A percentile compares a stretch with the other conserved stretches of the same genome.
Conservation (phyloP, 2,888 invertebrate species). For the Chymomyza procnemis region DNA sequence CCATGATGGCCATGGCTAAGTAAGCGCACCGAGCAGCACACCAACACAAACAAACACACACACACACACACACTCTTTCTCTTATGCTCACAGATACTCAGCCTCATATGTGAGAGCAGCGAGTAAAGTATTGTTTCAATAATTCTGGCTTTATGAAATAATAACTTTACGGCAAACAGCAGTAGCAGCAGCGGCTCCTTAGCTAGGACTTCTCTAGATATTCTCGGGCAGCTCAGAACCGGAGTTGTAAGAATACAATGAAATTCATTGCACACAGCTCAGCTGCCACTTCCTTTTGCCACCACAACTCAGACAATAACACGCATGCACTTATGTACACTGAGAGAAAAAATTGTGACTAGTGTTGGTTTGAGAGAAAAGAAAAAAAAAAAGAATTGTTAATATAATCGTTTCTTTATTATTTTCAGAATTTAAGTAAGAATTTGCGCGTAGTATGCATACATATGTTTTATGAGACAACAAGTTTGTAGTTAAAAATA, state of each 20-base stretch:
- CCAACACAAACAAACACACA: conserved; percentile 25
- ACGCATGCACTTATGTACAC: neutral
- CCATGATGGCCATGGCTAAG: conserved; percentile 32
- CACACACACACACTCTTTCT: conserved; percentile 16
- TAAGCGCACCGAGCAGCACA: conserved; percentile 20
- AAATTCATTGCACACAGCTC: conserved; percentile 50
- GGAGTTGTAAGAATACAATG: conserved; percentile 66
- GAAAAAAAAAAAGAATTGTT: too few relatives aligned
- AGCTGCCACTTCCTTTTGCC: neutral
- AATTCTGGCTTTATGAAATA: conserved; percentile 75
- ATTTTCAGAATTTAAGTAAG: too few relatives aligned
- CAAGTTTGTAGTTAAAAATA: too few relatives aligned
- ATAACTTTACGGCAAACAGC: conserved; percentile 65
- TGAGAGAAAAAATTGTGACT: neutral
- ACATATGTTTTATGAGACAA: too few relatives aligned
- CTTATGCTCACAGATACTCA: conserved; percentile 18
- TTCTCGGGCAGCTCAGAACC: conserved; percentile 37
- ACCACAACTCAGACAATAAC: neutral
- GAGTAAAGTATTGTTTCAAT: conserved; percentile 72
- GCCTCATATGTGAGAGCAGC: conserved; percentile 9
- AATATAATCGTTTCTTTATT: too few relatives aligned
- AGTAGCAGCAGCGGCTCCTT: conserved; percentile 13
- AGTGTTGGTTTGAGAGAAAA: neutral
- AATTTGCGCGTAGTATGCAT: too few relatives aligned
- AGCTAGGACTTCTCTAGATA: conserved; percentile 8